Base-by-base conservation (phyloP, 2,888 invertebrate species). In the Scaptomyza parva region DNA sequence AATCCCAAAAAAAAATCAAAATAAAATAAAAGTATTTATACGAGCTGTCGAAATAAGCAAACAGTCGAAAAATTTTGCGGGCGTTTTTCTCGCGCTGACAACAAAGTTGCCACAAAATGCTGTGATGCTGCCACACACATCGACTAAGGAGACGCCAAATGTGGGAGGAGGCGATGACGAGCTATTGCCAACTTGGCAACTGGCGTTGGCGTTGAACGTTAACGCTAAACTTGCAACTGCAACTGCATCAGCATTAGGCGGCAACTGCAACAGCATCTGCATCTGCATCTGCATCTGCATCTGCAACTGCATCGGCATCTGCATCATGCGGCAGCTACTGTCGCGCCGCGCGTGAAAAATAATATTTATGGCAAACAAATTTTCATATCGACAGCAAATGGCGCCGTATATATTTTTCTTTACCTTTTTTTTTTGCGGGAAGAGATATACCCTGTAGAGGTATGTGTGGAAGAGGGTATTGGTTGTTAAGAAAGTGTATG, bases 291-390 rank as follows among this genome's bases (percentile, higher is more conserved):
- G 53, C 53, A 54, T 22, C 44, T 20, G 58, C 55, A 67, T 73
- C 55, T n/a, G 63, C 59, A 60, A 47, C 60, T 40, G 60, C 61
- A 60, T 54, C 39, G 40, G 53, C 53, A 54, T 22, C 44, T 20
- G 58, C 55, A 67, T 73, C 55, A 67, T 73, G 67, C 47, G 64
- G 71, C 81, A 64, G 82, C 79, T 80, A 80, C 79, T 58, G 86
- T 71, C 62, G 77, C 80, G 65, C 47, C 69, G 74, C 83, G 77
- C 83, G 77, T 82, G 85, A 80, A 81, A 85, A 82, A 72, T 53
- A 78, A 82, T 86, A 83, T 86, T 86, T 83, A 86, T 86, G 86
- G 86, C 86, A 86, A 86, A 86, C 82, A 83, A 83, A 83, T 83
- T 86, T 83, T 81, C 82, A 71, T 81, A 84, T 86, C 85, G 85